A percentile compares a stretch with the other conserved stretches of the same genome.
Conservation (phyloP, 2,888 invertebrate genomes). For the Sthenelais limicola region DNA sequence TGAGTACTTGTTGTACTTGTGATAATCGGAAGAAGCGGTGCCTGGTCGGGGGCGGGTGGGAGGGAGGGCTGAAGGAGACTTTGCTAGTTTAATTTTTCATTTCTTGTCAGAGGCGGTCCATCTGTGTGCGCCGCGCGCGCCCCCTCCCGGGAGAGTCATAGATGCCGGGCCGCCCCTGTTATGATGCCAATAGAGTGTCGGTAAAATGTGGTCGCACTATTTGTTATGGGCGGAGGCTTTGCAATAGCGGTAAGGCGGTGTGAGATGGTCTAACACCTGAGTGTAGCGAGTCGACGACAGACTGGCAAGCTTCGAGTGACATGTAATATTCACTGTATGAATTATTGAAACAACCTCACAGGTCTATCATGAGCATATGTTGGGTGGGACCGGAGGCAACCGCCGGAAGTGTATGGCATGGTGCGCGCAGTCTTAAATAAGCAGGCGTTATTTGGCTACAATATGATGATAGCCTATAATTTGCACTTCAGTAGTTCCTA, state of each 20-base stretch:
- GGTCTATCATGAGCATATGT: too few relatives aligned
- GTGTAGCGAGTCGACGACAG: slow-evolving; percentile 7
- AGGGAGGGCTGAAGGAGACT: background rate
- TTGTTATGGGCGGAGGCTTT: slow-evolving; percentile 27
- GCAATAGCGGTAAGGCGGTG: slow-evolving; percentile 1
- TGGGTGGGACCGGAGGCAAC: too few relatives aligned
- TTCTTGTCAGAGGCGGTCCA: slow-evolving; percentile 3
- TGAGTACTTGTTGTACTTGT: too few relatives aligned
- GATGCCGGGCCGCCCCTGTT: slow-evolving; percentile 10
- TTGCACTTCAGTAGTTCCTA: too few relatives aligned
- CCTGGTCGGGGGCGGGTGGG: background rate
- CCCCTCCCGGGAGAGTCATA: slow-evolving; percentile 8
- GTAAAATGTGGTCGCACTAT: slow-evolving; percentile 26
- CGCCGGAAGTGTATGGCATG: too few relatives aligned
- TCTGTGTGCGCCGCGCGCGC: slow-evolving; percentile 4
- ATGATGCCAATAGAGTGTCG: slow-evolving; percentile 40
- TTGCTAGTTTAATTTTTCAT: slow-evolving; percentile 31
- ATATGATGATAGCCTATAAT: too few relatives aligned
- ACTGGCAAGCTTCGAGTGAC: background rate
- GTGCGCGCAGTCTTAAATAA: too few relatives aligned
- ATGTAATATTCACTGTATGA: slow-evolving; percentile 30
- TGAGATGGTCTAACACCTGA: slow-evolving; percentile 19
- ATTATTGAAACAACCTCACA: slow-evolving; percentile 36
- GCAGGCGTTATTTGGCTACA: too few relatives aligned
- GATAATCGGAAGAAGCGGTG: background rate